phyloP scores from a whole-genome alignment of 2,888 invertebrate species.

The Yponomeuta malinellus region DNA sequence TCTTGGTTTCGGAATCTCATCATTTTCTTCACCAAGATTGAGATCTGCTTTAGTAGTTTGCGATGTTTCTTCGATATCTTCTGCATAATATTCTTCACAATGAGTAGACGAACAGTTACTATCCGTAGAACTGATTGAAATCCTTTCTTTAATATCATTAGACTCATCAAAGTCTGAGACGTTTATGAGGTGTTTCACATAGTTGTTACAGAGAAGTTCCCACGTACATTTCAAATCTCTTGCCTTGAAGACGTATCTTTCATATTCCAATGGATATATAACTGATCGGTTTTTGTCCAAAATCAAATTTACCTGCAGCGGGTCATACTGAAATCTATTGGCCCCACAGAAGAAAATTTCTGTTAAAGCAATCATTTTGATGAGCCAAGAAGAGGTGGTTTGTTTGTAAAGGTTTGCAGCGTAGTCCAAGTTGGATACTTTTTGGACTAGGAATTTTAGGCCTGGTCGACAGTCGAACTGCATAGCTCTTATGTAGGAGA shows the following conservation, averaged over 20 bases:
- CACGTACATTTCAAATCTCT: slow-evolving; percentile 78
- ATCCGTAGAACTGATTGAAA: slow-evolving; percentile 58
- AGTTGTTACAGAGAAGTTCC: slow-evolving; percentile 76
- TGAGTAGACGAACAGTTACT: slow-evolving; percentile 58
- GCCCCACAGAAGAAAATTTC: slow-evolving; percentile 88
- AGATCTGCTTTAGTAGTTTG: slow-evolving; percentile 22
- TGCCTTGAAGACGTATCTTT: slow-evolving; percentile 76
- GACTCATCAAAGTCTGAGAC: slow-evolving; percentile 59
- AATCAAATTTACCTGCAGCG: slow-evolving; percentile 78
- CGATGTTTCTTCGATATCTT: slow-evolving; percentile 23
- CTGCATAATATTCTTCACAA: slow-evolving; percentile 54
- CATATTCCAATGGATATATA: slow-evolving; percentile 71
- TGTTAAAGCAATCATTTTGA: slow-evolving; percentile 89
- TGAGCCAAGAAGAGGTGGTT: slow-evolving; percentile 93
- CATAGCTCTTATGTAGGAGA: slow-evolving; percentile 87
- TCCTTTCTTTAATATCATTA: slow-evolving; percentile 45
- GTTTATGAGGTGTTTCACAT: slow-evolving; percentile 64
- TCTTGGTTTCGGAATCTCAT: slow-evolving; percentile 44
- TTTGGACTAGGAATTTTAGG: slow-evolving; percentile 94
- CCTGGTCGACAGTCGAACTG: slow-evolving; percentile 95
- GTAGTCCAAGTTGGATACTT: slow-evolving; percentile 89
- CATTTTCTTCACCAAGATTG: slow-evolving; percentile 22
- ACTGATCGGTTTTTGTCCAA: slow-evolving; percentile 75
- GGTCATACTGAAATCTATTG: slow-evolving; percentile 76
- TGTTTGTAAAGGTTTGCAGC: slow-evolving; percentile 95